Percentiles rank a stretch among this genome's conserved stretches.
These are phyloP conservation scores for Musca domestica DNA, from an alignment of 1,140 invertebrate genomes.

Conservation along the genomic window DNA sequence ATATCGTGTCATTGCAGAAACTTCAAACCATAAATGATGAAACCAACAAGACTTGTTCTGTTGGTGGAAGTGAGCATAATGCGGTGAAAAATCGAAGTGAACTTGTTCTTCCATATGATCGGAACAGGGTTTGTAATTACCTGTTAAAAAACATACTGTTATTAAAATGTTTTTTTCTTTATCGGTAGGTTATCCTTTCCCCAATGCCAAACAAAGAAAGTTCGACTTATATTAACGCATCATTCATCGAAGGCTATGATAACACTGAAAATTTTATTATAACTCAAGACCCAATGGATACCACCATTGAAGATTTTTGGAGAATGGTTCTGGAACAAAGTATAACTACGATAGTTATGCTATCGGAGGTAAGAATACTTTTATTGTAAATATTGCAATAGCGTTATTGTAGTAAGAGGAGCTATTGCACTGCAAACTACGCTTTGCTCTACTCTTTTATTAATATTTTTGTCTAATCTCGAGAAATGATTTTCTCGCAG, in stretches of 20 bases:
- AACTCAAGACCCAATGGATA: conserved; percentile 89
- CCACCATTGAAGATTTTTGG: conserved; percentile 92
- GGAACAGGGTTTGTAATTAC: conserved; percentile 72
- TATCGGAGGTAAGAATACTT: conserved; percentile 76
- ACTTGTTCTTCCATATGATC: conserved; percentile 85
- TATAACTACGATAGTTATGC: conserved; percentile 89
- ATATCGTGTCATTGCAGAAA: conserved; percentile 61
- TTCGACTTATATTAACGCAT: conserved; percentile 96
- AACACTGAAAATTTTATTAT: conserved; percentile 93
- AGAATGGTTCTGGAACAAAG: conserved; percentile 93
- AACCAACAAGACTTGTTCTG: conserved; percentile 75
- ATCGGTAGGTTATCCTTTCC: conserved; percentile 54
- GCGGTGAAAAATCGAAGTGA: conserved; percentile 83
- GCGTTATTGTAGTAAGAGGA: too few species aligned
- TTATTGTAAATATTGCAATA: too few species aligned
- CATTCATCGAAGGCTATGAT: conserved; percentile 94
- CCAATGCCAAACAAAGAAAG: conserved; percentile 80
- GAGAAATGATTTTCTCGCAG: too few species aligned
- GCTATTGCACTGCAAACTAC: too few species aligned
- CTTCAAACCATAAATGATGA: conserved; percentile 74
- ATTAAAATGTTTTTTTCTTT: conserved; percentile 11
- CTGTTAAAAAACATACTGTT: neutral
- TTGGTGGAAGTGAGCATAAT: conserved; percentile 81
- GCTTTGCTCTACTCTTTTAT: too few species aligned
- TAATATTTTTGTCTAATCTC: too few species aligned